A percentile compares a stretch with the other conserved stretches of the same genome.
phyloP scores from a whole-genome alignment of 37 sponge, comb jelly and placozoan species.

The Axinella damicornis region DNA sequence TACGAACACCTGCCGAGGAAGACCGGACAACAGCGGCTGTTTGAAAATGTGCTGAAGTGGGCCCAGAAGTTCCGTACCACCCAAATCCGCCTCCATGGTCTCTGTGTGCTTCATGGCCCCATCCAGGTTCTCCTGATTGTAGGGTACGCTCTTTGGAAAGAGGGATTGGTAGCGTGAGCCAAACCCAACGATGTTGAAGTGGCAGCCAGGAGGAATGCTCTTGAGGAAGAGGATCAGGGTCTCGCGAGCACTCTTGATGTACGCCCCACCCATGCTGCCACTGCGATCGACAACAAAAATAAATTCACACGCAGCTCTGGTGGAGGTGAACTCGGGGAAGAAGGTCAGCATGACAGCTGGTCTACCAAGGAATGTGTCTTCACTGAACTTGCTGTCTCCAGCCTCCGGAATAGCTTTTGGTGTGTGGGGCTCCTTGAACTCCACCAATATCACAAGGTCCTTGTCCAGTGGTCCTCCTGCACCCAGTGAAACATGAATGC shows the following conservation, averaged over 20 bases:
- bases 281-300: slow-evolving; percentile 88
- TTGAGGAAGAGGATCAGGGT: slow-evolving; percentile 84
- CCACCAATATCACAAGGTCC: slow-evolving; percentile 68
- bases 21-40: slow-evolving; percentile 33
- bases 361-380: slow-evolving; percentile 37
- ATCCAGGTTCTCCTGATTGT: slow-evolving; percentile 71
- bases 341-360: slow-evolving; percentile 79
- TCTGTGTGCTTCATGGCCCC: slow-evolving; percentile 62
- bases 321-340: slow-evolving; percentile 61
- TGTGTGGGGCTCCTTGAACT: slow-evolving; percentile 48
- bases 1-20: slow-evolving; percentile 82
- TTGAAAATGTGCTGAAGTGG: slow-evolving; percentile 71
- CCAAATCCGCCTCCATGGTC: slow-evolving; percentile 66
- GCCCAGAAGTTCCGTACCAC: slow-evolving; percentile 74
- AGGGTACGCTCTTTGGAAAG: slow-evolving; percentile 68
- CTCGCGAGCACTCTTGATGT: slow-evolving; percentile 76
- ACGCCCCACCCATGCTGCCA: slow-evolving; percentile 82
- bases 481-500: background rate
- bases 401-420: slow-evolving; percentile 61
- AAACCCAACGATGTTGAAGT: slow-evolving; percentile 90
- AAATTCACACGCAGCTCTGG: slow-evolving; percentile 65
- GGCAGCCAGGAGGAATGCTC: slow-evolving; percentile 82
- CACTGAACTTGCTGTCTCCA: slow-evolving; percentile 14
- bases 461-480: slow-evolving; percentile 22
- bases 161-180: slow-evolving; percentile 59